Conservation (phyloP, 2,797 vertebrate species). For the Tapirus indicus region DNA sequence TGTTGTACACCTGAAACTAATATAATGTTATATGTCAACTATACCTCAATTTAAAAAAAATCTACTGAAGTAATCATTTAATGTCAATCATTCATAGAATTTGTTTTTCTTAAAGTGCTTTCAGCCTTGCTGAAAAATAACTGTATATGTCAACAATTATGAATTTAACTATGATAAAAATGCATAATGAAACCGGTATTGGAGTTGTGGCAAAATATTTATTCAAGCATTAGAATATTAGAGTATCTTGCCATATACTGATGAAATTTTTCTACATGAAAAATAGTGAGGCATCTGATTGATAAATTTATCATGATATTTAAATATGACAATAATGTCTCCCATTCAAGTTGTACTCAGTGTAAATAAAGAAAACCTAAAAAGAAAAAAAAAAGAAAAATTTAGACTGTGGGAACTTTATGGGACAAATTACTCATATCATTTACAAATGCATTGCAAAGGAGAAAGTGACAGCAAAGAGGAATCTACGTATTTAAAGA, state of each 20-base stretch:
- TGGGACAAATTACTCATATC: not conserved
- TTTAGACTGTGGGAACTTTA: not conserved
- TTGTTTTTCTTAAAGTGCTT: not conserved
- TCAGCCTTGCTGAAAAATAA: not conserved
- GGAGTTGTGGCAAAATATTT: not conserved
- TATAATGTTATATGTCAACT: not conserved
- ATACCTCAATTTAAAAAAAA: not conserved
- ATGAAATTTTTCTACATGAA: not conserved
- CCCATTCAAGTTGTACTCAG: not conserved
- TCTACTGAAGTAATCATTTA: not conserved
- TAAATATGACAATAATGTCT: not conserved
- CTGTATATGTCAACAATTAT: not conserved
- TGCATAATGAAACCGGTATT: not conserved
- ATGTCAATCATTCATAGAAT: not conserved
- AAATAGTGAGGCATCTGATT: not conserved
- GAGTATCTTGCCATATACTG: not conserved
- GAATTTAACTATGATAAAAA: constrained; percentile 35
- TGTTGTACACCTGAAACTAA: not conserved
- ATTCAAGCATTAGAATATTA: not conserved
- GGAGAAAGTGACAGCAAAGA: not conserved
- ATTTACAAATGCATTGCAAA: not conserved
- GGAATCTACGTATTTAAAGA: not conserved
- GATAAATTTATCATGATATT: not conserved
- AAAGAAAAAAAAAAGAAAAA: not conserved
- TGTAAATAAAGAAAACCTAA: not conserved